phyloP scores from a whole-genome alignment of 2,888 invertebrate species.

The Chrysomela aeneicollis region DNA sequence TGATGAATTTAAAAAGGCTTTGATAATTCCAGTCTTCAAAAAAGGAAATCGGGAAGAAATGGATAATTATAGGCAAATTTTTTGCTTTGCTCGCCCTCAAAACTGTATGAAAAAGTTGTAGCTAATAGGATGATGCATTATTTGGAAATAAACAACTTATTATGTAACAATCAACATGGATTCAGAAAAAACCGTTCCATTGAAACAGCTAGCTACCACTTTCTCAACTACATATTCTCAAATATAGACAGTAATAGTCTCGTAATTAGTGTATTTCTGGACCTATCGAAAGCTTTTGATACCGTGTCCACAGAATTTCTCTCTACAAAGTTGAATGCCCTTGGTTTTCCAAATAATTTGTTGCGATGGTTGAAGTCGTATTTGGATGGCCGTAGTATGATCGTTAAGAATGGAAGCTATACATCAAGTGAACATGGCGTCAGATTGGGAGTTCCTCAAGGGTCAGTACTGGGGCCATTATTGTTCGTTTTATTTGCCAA shows the following conservation, averaged over 20 bases:
- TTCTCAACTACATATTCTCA: neutral
- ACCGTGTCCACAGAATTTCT: constrained; percentile 2
- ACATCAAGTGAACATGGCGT: neutral
- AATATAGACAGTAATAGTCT: neutral
- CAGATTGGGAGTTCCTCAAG: neutral
- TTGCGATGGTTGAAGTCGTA: neutral
- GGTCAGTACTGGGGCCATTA: neutral
- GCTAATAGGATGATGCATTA: too few relatives aligned
- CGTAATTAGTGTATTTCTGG: neutral
- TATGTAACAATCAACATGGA: neutral
- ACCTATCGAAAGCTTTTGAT: neutral
- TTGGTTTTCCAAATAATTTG: neutral
- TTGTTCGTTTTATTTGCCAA: neutral
- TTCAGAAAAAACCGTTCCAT: neutral
- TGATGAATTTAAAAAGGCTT: neutral
- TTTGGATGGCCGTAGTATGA: neutral
- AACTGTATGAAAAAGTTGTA: neutral
- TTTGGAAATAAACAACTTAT: neutral
- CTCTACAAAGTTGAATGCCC: neutral
- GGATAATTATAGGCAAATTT: neutral
- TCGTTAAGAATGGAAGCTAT: neutral
- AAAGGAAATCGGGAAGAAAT: neutral
- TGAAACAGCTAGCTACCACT: neutral
- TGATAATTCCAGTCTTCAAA: neutral
- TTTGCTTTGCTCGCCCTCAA: neutral